Percentiles rank a stretch among this genome's conserved stretches.
Evolutionary conservation across 2,888 invertebrate genomes (phyloP).

Genomic region (Cecidostiba fungosa): DNA sequence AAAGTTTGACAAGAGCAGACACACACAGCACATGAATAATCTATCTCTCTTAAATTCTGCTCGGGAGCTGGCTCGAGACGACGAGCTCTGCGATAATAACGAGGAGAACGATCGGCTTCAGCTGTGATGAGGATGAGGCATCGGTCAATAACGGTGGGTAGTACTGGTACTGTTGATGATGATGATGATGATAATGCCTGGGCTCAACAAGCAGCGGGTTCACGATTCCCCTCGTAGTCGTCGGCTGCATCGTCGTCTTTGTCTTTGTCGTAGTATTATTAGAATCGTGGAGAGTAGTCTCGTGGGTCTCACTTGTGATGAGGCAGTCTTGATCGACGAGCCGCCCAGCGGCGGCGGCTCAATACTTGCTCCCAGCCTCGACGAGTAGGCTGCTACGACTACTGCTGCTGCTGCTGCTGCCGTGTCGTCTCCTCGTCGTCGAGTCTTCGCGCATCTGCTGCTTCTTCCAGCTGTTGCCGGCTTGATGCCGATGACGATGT

Average conservation of each 20-base stretch:
- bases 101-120: neutral
- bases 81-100: slow-evolving; percentile 42
- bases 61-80: slow-evolving; percentile 53
- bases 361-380: slow-evolving; percentile 72
- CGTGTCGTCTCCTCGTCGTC: slow-evolving; percentile 74
- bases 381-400: slow-evolving; percentile 45
- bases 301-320: slow-evolving; percentile 73
- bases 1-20: neutral
- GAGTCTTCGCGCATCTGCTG: slow-evolving; percentile 69
- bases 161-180: neutral
- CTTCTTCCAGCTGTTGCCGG: slow-evolving; percentile 75
- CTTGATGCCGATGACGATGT: slow-evolving; percentile 77
- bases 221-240: neutral
- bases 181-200: neutral
- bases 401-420: slow-evolving; percentile 53
- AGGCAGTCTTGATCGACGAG: slow-evolving; percentile 79
- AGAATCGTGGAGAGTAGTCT: slow-evolving; percentile 64
- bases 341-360: slow-evolving; percentile 73
- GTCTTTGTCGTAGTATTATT: slow-evolving; percentile 17
- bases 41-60: slow-evolving; percentile 44
- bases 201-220: neutral
- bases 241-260: neutral
- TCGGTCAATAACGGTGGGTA: slow-evolving; percentile 20
- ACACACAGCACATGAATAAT: neutral
- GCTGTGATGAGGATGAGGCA: neutral